These are phyloP conservation scores for Urocitellus parryii DNA, from an alignment of 2,113 vertebrate genomes.

Conservation along the genomic window DNA sequence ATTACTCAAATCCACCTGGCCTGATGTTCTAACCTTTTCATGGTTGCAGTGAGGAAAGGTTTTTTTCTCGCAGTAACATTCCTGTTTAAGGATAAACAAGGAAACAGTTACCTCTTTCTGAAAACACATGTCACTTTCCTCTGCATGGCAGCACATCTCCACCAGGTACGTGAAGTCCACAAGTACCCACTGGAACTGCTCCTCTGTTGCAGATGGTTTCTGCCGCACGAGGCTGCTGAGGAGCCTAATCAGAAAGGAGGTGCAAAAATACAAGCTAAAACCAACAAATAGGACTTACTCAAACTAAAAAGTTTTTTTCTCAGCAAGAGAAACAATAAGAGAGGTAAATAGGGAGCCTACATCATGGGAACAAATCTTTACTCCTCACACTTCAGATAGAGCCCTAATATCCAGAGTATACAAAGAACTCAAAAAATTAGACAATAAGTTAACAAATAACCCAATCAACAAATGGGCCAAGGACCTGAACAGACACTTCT, in stretches of 20 bases:
- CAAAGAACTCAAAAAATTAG: no score
- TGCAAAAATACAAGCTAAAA: not conserved
- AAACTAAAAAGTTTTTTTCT: no score
- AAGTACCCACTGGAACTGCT: not conserved
- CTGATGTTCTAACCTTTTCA: not conserved
- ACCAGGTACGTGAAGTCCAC: constrained; percentile 56
- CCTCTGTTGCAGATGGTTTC: constrained; percentile 32
- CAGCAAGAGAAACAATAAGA: no score
- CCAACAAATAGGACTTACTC: no score
- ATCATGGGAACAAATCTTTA: no score
- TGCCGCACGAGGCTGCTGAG: constrained; percentile 75
- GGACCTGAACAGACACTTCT: no score
- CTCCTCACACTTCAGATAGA: no score
- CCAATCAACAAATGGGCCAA: no score
- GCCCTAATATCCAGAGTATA: no score
- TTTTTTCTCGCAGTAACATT: not conserved
- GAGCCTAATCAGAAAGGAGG: constrained; percentile 69
- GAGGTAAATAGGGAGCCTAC: no score
- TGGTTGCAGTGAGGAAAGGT: not conserved
- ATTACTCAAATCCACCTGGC: not conserved
- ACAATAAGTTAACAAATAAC: no score
- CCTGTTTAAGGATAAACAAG: not conserved
- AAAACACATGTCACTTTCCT: constrained; percentile 66
- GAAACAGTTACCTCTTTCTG: constrained; percentile 70
- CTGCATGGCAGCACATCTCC: constrained; percentile 67